Evolutionary conservation across 37 sponge, comb jelly and placozoan genomes (phyloP).

Genomic region (Spongia lamella): DNA sequence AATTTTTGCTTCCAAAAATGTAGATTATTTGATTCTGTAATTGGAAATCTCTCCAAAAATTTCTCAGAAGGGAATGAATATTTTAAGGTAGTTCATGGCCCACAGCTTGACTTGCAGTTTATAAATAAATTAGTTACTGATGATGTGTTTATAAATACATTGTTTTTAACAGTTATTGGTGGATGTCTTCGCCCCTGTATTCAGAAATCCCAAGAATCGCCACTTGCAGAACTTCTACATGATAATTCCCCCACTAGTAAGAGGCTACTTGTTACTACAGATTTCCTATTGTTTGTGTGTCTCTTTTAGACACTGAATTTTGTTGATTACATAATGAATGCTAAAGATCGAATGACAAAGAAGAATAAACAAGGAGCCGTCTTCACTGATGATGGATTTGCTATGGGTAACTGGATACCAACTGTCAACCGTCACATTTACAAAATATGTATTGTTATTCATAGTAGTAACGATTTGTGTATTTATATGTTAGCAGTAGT

Average conservation of each 20-base stretch:
- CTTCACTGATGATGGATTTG: conserved; percentile 98
- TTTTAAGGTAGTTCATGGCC: conserved; percentile 71
- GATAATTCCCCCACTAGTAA: conserved; percentile 92
- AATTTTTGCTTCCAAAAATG: neutral
- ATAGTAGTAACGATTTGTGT: neutral
- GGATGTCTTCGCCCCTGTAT: conserved; percentile 87
- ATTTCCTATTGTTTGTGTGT: neutral
- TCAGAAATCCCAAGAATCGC: conserved; percentile 85
- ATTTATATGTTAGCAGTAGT: neutral
- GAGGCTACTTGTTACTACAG: neutral
- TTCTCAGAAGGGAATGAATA: conserved; percentile 97
- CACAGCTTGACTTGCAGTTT: neutral
- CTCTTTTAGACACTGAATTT: conserved; percentile 81
- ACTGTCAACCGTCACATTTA: too few relatives aligned
- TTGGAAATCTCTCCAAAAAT: conserved; percentile 85
- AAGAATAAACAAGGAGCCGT: conserved; percentile 97
- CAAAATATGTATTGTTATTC: too few relatives aligned
- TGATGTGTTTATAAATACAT: neutral
- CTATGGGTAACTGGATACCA: conserved; percentile 98
- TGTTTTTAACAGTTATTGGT: conserved; percentile 73
- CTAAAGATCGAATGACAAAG: conserved; percentile 94
- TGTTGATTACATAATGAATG: conserved; percentile 93
- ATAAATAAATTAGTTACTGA: neutral
- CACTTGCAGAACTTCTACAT: conserved; percentile 96
- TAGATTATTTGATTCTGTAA: conserved; percentile 81